Conservation (phyloP, 2,797 vertebrate species). For the Novumbra hubbsi region DNA sequence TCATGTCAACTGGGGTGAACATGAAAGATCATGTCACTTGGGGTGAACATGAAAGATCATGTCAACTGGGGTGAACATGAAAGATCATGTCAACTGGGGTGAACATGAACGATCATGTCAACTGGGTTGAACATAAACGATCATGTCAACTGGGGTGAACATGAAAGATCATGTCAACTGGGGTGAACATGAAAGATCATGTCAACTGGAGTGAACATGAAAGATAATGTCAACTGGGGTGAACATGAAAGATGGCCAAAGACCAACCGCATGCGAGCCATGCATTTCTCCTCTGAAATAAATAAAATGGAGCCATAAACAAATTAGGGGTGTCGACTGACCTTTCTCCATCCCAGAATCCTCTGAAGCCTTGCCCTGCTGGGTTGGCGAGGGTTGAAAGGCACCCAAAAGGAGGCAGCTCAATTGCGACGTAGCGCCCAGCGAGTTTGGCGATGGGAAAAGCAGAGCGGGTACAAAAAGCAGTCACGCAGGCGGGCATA, state of each 20-base stretch:
- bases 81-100: too few species aligned
- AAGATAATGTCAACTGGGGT: conserved; percentile 20
- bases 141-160: too few species aligned
- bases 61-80: too few species aligned
- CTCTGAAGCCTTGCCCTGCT: conserved; percentile 27
- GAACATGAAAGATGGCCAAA: conserved; percentile 28
- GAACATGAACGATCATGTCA: too few species aligned
- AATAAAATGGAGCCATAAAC: conserved; percentile 46
- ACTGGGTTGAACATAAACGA: too few species aligned
- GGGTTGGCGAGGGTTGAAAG: conserved; percentile 50
- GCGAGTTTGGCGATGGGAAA: conserved; percentile 34
- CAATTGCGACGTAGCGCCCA: conserved; percentile 39
- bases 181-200: too few species aligned
- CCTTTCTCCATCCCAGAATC: not conserved
- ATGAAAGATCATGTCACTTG: too few species aligned
- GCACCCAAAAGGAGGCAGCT: conserved; percentile 24
- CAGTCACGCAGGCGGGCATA: conserved; percentile 15
- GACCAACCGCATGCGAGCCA: conserved; percentile 24
- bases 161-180: too few species aligned
- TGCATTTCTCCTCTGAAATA: conserved; percentile 35
- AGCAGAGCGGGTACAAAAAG: conserved; percentile 33
- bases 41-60: too few species aligned
- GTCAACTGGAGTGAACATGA: conserved; percentile 23
- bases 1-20: too few species aligned
- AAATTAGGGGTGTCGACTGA: conserved; percentile 35